These are phyloP conservation scores for Dysmachus trigonus DNA, from an alignment of 2,888 invertebrate species.

Conservation along the genomic window DNA sequence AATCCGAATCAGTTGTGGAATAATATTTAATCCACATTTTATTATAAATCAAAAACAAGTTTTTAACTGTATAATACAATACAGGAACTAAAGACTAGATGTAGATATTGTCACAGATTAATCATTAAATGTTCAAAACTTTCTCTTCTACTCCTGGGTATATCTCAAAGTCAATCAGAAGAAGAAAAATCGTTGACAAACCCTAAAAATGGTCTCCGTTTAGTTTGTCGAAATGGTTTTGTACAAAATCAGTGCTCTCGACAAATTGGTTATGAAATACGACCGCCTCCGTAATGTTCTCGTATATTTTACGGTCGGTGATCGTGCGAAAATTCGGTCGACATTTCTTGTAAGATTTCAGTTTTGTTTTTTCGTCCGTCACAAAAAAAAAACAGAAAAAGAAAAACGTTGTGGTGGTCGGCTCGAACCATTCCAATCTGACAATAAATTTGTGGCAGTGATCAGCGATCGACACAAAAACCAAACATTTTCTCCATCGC, in stretches of 20 bases:
- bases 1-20: too few relatives aligned
- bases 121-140: neutral
- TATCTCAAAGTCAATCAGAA: neutral
- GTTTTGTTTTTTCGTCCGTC: neutral
- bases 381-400: neutral
- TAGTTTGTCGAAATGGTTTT: neutral
- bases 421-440: conserved; percentile 5
- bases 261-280: conserved; percentile 42
- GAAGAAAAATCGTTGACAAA: neutral
- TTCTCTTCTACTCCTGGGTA: neutral
- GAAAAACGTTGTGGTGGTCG: conserved; percentile 23
- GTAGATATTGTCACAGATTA: neutral
- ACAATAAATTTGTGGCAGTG: conserved; percentile 41
- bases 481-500: conserved; percentile 34
- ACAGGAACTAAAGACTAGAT: too few relatives aligned
- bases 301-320: conserved; percentile 12
- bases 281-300: neutral
- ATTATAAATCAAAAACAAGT: too few relatives aligned
- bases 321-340: conserved; percentile 35
- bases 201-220: neutral
- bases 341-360: conserved; percentile 23
- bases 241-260: neutral
- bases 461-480: conserved; percentile 25
- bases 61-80: too few relatives aligned
- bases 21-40: too few relatives aligned